Evolutionary conservation across 2,888 invertebrate species (phyloP).

Genomic region (Subacronicta megacephala): DNA sequence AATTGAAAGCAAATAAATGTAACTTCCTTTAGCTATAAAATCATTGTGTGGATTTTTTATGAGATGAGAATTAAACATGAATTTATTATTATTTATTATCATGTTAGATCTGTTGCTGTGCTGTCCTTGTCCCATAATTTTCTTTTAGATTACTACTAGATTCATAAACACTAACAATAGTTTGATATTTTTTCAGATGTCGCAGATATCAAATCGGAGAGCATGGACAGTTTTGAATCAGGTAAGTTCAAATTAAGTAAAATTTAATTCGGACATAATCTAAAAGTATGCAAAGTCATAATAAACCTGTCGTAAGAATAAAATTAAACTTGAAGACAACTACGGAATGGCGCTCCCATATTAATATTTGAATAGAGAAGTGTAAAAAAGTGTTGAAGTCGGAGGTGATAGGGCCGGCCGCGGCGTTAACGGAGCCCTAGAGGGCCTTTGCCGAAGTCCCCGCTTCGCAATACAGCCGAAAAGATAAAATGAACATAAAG

Average conservation of each 20-base stretch:
- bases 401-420: slow-evolving; percentile 79
- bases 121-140: too few relatives aligned
- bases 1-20: too few relatives aligned
- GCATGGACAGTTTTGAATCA: slow-evolving; percentile 87
- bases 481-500: slow-evolving; percentile 90
- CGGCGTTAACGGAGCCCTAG: slow-evolving; percentile 86
- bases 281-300: slow-evolving; percentile 44
- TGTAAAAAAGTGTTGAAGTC: slow-evolving; percentile 82
- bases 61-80: too few relatives aligned
- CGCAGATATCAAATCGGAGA: slow-evolving; percentile 84
- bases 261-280: slow-evolving; percentile 24
- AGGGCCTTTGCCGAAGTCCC: slow-evolving; percentile 86
- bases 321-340: slow-evolving; percentile 68
- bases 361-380: slow-evolving; percentile 87
- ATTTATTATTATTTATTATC: too few relatives aligned
- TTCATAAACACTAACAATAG: too few relatives aligned
- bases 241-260: slow-evolving; percentile 73
- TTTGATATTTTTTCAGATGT: slow-evolving; percentile 77
- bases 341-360: slow-evolving; percentile 64
- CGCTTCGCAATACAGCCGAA: slow-evolving; percentile 86
- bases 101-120: too few relatives aligned
- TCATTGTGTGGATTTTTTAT: too few relatives aligned
- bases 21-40: too few relatives aligned
- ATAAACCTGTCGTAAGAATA: slow-evolving; percentile 63
- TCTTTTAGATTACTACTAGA: too few relatives aligned